Evolutionary conservation across 92 coral and sea anemone genomes (phyloP).

Genomic region (Blastomussa wellsi): DNA sequence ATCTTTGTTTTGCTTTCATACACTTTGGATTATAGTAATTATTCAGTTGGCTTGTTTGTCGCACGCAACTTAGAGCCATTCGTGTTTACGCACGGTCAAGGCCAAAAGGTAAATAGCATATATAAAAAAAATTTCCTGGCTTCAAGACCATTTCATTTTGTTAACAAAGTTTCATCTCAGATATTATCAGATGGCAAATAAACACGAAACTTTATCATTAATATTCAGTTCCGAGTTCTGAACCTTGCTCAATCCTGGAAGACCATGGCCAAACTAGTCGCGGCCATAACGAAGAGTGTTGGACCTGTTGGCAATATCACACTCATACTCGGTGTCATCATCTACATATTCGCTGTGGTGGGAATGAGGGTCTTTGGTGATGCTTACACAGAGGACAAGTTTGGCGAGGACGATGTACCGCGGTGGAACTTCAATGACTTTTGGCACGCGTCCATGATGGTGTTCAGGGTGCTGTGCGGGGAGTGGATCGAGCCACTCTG

Average conservation of each 20-base stretch:
- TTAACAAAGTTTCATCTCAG: too few species aligned
- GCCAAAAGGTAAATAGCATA: too few species aligned
- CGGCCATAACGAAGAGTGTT: slow-evolving; percentile 78
- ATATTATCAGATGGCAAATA: not conserved
- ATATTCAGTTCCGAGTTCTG: slow-evolving; percentile 67
- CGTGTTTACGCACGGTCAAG: too few species aligned
- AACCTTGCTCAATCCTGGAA: slow-evolving; percentile 87
- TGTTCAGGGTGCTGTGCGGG: slow-evolving; percentile 79
- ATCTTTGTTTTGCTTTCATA: too few species aligned
- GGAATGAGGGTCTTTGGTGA: slow-evolving; percentile 82
- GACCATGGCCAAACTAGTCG: slow-evolving; percentile 75
- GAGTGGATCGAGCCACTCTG: slow-evolving; percentile 91
- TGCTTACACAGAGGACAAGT: slow-evolving; percentile 71
- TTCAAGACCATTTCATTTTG: too few species aligned
- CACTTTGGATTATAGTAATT: too few species aligned
- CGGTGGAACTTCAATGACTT: slow-evolving; percentile 87
- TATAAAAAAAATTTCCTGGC: too few species aligned
- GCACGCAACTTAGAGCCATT: too few species aligned
- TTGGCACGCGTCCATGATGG: slow-evolving; percentile 84
- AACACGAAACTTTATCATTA: not conserved
- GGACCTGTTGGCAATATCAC: slow-evolving; percentile 84
- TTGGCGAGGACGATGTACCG: slow-evolving; percentile 73
- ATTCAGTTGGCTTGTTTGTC: too few species aligned
- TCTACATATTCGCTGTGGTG: slow-evolving; percentile 81
- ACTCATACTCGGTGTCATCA: slow-evolving; percentile 68